These are phyloP conservation scores for Drosophila watanabei DNA, from an alignment of 1,140 invertebrate genomes.

Conservation along the genomic window DNA sequence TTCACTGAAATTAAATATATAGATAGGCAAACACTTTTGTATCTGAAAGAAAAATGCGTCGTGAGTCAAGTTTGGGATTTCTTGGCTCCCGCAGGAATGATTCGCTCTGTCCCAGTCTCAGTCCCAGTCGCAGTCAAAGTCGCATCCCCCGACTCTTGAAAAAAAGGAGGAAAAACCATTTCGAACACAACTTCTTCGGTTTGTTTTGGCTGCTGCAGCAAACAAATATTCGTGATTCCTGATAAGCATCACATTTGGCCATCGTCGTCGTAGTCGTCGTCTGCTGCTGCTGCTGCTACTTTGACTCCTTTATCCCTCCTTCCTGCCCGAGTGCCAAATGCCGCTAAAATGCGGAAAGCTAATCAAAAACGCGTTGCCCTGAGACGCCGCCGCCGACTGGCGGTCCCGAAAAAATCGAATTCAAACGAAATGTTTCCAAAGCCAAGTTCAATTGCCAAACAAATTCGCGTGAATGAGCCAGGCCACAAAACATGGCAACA, in stretches of 20 bases:
- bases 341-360: conserved; percentile 83
- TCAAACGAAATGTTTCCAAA: conserved; percentile 78
- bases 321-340: conserved; percentile 62
- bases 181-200: conserved; percentile 78
- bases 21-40: conserved; percentile 36
- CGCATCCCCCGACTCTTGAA: conserved; percentile 30
- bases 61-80: conserved; percentile 82
- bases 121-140: conserved; percentile 1
- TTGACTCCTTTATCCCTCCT: conserved; percentile 39
- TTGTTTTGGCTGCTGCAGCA: conserved; percentile 66
- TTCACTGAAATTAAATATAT: conserved; percentile 70
- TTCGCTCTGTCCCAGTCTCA: conserved; percentile 31
- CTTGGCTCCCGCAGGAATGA: conserved; percentile 55
- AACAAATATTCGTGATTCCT: conserved; percentile 85
- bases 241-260: conserved; percentile 79
- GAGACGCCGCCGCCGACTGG: conserved; percentile 36
- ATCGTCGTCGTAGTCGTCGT: conserved; percentile 37
- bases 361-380: conserved; percentile 84
- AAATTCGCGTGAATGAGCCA: conserved; percentile 82
- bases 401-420: conserved; percentile 62
- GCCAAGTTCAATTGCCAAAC: conserved; percentile 85
- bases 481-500: conserved; percentile 40
- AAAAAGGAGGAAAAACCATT: conserved; percentile 42
- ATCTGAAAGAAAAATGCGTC: conserved; percentile 71
- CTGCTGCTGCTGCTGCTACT: conserved; percentile 41